Base-by-base conservation (phyloP, 2,113 vertebrate genomes). In the Istiophorus platypterus region DNA sequence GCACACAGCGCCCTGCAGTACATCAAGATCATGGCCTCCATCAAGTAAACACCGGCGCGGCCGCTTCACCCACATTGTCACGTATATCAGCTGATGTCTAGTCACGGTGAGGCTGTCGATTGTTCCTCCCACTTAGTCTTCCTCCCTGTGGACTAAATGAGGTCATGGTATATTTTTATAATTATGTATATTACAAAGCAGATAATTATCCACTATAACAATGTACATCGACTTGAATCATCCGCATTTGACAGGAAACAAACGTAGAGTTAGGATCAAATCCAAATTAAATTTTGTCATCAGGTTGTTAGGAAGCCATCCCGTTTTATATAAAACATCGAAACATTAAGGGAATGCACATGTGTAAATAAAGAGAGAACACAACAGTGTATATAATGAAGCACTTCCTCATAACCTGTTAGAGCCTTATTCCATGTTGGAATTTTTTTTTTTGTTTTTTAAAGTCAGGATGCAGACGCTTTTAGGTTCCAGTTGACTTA, bases 1-100 rank as follows among this genome's bases (percentile, higher is more conserved):
- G 95, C 96, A 14, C 96, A 97, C 90, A 97, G 92, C 56, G 95
- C 95, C 12, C 90, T 96, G 12, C 94, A 96, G 81, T 97, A 97
- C 86, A 90, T 96, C 93, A 96, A 98, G 87, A 96, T 96, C 75
- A 90, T 95, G 85, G 90, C 92, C 12, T 82, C 91, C 67, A 74
- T 41, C 80, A 95, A 95, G 83, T 95, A 81, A 93, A 68, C 49
- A 34, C 41, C 52, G 11, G 6, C 49, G 5, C 14, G 0, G 2
- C 1, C 4, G 1, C 71, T 42, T 37, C 73, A 59, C 75, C 70
- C 27, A 22, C 42, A 11, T 4, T 26, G 69, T 59, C 39, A 61
- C 66, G 27, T 37, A 8, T 18, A 62, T 57, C 31, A 71, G 52
- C 82, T 70, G 54, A 76, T 18, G 34, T 72, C 22, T 39, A 61